phyloP scores from a whole-genome alignment of 2,797 vertebrate genomes.

The Craterocephalus amniculus region DNA sequence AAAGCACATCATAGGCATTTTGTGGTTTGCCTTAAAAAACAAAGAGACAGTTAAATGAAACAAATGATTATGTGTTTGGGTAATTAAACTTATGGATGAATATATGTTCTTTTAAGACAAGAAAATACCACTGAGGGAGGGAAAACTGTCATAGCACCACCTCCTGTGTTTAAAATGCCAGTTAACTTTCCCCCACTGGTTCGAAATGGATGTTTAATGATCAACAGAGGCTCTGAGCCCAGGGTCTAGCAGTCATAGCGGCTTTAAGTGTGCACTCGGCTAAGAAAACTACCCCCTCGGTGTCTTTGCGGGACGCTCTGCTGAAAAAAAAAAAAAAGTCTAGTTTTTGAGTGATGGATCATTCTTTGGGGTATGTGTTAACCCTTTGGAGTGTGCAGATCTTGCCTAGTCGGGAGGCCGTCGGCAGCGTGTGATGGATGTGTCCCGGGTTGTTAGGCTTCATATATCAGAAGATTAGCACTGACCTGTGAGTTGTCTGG shows the following conservation, averaged over 20 bases:
- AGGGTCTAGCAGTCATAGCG: conserved; percentile 62
- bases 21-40: conserved; percentile 56
- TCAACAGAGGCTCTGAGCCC: conserved; percentile 72
- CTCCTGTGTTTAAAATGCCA: conserved; percentile 77
- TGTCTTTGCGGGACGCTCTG: conserved; percentile 55
- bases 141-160: conserved; percentile 55
- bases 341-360: conserved; percentile 82
- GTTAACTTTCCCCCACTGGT: conserved; percentile 81
- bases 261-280: conserved; percentile 50
- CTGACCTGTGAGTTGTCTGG: conserved; percentile 81
- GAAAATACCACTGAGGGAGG: conserved; percentile 47
- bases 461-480: conserved; percentile 86
- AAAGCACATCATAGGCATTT: conserved; percentile 52
- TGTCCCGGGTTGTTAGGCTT: conserved; percentile 75
- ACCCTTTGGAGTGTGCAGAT: conserved; percentile 75
- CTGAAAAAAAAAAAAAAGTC: conserved; percentile 45
- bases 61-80: conserved; percentile 63
- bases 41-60: conserved; percentile 68
- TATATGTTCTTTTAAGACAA: conserved; percentile 41
- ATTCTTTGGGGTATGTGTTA: conserved; percentile 74
- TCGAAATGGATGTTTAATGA: conserved; percentile 83
- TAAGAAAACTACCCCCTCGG: conserved; percentile 52
- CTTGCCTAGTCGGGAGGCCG: conserved; percentile 71
- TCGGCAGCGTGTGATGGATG: conserved; percentile 80
- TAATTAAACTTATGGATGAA: conserved; percentile 67